A percentile compares a stretch with the other conserved stretches of the same genome.
These are phyloP conservation scores for Rhingia rostrata DNA, from an alignment of 2,888 invertebrate genomes.

Conservation along the genomic window DNA sequence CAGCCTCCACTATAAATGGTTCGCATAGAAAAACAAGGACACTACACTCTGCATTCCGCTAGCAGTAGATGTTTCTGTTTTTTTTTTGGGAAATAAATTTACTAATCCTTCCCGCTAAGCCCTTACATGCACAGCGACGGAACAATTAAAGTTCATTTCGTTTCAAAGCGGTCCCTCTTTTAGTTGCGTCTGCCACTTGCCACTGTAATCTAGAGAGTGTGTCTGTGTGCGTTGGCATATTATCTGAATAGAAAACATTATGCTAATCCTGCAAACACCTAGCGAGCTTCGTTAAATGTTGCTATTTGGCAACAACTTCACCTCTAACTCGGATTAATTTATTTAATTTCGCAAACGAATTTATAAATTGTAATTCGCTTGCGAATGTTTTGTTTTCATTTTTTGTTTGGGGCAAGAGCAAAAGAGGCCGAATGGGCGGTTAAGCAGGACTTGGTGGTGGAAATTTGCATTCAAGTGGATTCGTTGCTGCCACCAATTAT, in stretches of 20 bases:
- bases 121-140: conserved; percentile 10
- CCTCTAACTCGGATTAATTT: conserved; percentile 73
- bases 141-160: conserved; percentile 37
- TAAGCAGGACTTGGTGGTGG: conserved; percentile 17
- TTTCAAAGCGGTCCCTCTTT: conserved; percentile 26
- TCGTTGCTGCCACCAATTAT: conserved; percentile 44
- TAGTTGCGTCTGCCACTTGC: not conserved
- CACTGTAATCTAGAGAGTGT: conserved; percentile 12
- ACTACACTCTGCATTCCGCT: conserved; percentile 31
- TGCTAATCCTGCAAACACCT: conserved; percentile 50
- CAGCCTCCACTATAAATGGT: conserved; percentile 27
- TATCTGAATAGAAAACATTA: conserved; percentile 67
- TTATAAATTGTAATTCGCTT: conserved; percentile 58
- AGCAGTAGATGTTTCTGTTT: conserved; percentile 1
- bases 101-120: conserved; percentile 68
- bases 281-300: conserved; percentile 11
- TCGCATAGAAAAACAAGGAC: conserved; percentile 53
- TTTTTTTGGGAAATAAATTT: conserved; percentile 56
- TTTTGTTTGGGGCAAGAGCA: not conserved
- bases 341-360: conserved; percentile 74
- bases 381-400: conserved; percentile 1
- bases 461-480: conserved; percentile 72
- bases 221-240: conserved; percentile 2
- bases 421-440: conserved; percentile 20
- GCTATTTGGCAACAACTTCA: conserved; percentile 52